These are phyloP conservation scores for Diplodus sargus DNA, from an alignment of 2,797 vertebrate genomes.

Conservation along the genomic window DNA sequence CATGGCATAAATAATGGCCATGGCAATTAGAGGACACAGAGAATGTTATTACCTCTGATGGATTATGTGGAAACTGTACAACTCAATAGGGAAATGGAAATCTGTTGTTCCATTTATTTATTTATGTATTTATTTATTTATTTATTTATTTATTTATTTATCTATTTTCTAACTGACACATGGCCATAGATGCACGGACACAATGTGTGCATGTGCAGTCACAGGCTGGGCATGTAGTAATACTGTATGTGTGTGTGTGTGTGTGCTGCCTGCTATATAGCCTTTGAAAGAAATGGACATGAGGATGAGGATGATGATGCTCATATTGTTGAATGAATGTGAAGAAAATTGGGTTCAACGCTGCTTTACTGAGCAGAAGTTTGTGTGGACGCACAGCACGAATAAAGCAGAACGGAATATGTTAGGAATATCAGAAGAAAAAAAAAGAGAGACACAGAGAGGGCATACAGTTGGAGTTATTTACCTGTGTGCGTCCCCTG, in stretches of 20 bases:
- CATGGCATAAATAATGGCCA: slow-evolving; percentile 31
- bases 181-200: not conserved
- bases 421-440: not conserved
- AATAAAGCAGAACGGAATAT: not conserved
- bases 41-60: slow-evolving; percentile 21
- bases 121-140: not conserved
- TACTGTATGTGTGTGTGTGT: not conserved
- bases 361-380: slow-evolving; percentile 38
- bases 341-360: not conserved
- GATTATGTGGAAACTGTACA: slow-evolving; percentile 18
- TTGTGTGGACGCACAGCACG: not conserved
- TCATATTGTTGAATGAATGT: not conserved
- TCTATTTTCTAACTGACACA: not conserved
- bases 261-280: not conserved
- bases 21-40: slow-evolving; percentile 45
- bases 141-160: slow-evolving; percentile 5
- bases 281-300: not conserved
- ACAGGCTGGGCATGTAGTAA: not conserved
- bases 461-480: not conserved
- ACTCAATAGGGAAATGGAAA: slow-evolving; percentile 21
- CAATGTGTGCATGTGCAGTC: slow-evolving; percentile 12
- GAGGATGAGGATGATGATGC: not conserved
- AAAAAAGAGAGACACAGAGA: no score
- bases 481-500: slow-evolving; percentile 68
- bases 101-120: slow-evolving; percentile 15